These are phyloP conservation scores for Neodon shergylaensis DNA, from an alignment of 2,113 vertebrate genomes.

Conservation along the genomic window DNA sequence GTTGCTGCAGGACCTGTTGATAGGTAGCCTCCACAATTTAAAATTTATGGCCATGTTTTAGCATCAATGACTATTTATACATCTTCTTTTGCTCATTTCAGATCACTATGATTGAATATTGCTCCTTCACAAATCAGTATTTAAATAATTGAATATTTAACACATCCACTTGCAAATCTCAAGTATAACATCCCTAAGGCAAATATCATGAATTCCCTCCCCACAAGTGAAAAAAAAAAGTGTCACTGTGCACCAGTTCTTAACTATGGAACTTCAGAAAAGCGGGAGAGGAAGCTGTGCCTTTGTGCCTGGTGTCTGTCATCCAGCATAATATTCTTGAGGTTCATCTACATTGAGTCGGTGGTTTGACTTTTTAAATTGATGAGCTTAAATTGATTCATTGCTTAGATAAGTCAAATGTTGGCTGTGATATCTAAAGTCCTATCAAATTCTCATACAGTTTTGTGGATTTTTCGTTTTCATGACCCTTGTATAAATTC, in stretches of 20 bases:
- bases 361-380: not conserved
- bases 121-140: conserved; percentile 37
- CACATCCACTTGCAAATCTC: not conserved
- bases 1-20: not conserved
- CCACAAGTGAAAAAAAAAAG: not conserved
- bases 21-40: not conserved
- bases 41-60: not conserved
- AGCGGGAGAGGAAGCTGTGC: no score
- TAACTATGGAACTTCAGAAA: not conserved
- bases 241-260: not conserved
- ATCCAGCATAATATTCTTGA: not conserved
- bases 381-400: not conserved
- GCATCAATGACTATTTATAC: not conserved
- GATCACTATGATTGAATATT: not conserved
- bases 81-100: not conserved
- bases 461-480: not conserved
- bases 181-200: not conserved
- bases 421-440: not conserved
- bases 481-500: conserved; percentile 4
- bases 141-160: not conserved
- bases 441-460: not conserved
- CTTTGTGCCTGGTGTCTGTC: not conserved
- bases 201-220: not conserved
- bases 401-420: no score
- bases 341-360: not conserved